Base-by-base conservation (phyloP, 1,140 invertebrate species). In the Cydia amplana region DNA sequence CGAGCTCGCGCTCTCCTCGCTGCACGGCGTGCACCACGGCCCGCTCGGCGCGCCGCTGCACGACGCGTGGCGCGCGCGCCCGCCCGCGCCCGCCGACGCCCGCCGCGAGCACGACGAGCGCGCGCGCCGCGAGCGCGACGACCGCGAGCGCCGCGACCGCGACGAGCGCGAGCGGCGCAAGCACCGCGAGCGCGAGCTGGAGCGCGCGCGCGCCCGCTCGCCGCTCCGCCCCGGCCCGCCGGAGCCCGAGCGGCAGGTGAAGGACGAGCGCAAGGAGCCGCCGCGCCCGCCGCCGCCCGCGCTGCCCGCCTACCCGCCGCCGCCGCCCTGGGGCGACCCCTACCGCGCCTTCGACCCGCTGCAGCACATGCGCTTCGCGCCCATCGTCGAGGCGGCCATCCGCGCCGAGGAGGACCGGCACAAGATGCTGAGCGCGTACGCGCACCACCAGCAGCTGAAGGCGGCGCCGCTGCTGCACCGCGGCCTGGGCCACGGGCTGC, bases 361-460 rank as follows among this genome's bases (percentile, higher is more conserved):
- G 16, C 94, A 95, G 77, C 94, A 92, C 82, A 88, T 96, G 81
- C 94, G 95, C 5, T 96, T 96, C 84, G 96, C 95, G 85, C 95
- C 96, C 1, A 89, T 96, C 40, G 95, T 96, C 93, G 96, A 96
- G 77, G 95, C 95, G 1, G 95, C 95, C 10, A 94, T 95, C 75
- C 93, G 95, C 10, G 95, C 94, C 9, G 96, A 97, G 81, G 96
- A 96, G 78, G 96, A 97, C 85, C 94, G 96, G 65, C 95, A 95
- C 1, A 96, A 96, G 88, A 93, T 96, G 67, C 95, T 96, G 79
- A 95, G 93, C 75, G 94, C 95, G 4, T 96, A 96, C 85, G 94
- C 95, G 18, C 94, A 94, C 82, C 90, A 93, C 82, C 91, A 93
- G 81, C 93, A 93, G 77, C 82, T 91, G 72, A 91, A 91, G 80